These are phyloP conservation scores for Laupala kohalensis DNA, from an alignment of 1,140 invertebrate genomes.

Conservation along the genomic window DNA sequence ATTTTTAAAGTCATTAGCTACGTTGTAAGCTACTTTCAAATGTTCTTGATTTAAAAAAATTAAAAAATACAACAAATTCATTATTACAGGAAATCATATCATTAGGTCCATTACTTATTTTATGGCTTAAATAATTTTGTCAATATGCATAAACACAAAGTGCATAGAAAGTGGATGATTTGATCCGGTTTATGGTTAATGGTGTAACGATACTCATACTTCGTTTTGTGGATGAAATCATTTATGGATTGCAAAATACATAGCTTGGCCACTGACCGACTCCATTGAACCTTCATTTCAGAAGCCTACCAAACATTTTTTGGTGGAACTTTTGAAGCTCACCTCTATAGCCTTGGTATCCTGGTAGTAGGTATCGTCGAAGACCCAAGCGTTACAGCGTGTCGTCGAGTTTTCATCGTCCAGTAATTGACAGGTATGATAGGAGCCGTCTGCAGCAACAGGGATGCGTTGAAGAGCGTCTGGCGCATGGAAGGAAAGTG, in stretches of 20 bases:
- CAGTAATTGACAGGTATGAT: constrained; percentile 40
- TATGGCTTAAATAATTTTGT: too few species aligned
- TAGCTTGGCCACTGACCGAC: background rate
- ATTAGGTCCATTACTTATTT: too few species aligned
- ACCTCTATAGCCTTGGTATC: constrained; percentile 54
- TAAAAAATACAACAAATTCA: too few species aligned
- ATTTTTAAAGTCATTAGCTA: too few species aligned
- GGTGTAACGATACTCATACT: background rate
- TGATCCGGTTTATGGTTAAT: too few species aligned
- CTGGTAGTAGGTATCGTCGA: constrained; percentile 52
- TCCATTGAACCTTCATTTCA: background rate
- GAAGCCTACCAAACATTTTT: background rate
- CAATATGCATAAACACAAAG: too few species aligned
- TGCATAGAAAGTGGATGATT: too few species aligned
- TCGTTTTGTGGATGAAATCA: background rate
- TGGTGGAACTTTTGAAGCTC: constrained; percentile 10
- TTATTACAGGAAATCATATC: too few species aligned
- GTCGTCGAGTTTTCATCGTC: constrained; percentile 29
- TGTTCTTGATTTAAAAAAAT: too few species aligned
- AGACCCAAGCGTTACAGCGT: constrained; percentile 50
- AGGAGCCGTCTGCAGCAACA: too few species aligned
- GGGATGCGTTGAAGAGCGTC: background rate
- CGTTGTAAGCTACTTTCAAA: too few species aligned
- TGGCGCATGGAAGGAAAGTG: background rate
- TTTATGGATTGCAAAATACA: background rate